Evolutionary conservation across 2,113 vertebrate species (phyloP), one percentile per base, ranked within the genome.

Genomic region (Nematolebias whitei): DNA sequence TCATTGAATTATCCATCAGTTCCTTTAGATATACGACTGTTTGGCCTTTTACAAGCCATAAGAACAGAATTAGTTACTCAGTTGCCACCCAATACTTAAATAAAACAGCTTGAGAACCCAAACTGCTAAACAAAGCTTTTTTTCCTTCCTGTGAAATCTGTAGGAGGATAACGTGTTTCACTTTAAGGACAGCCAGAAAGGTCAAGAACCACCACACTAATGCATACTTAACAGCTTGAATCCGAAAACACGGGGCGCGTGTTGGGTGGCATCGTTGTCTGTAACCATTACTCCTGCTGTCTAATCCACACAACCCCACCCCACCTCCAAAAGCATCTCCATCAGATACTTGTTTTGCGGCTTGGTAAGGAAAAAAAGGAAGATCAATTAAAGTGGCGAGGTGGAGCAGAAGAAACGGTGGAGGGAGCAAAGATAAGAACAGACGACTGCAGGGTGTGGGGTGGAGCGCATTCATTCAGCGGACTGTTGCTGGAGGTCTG

Each of bases 371-470:
- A 14, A 48, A 67, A 70, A 65, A 64, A 16, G 18, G 61, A 63
- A 23, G 60, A 68, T 78, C 69, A 68, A 66, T 79, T 58, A 66
- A 75, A 77, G 74, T 55, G 47, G 62, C 23, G 26, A 59, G 47
- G 57, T 38, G 9, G 26, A 52, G 48, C 22, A 14, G 5, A 57
- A 29, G 20, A 20, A 56, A 38, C 29, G 39, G 59, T 26, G 16
- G 63, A 4, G 41, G 49, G 48, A 54, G 26, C 10, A 12, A 26
- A 71, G 57, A 85, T 65, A 29, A 68, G 56, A 66, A 49, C 71
- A 63, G 24, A 45, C 6, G 5, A 2, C 0, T 19, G 12, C 0
- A 22, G 43, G 40, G 45, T 9, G 3, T 4, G 0, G 23, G 12
- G 0, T n/a, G 43, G 49, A 40, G 13, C 14, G 40, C 49, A 50